Base-by-base conservation (phyloP, 2,113 vertebrate genomes). In the Hemichromis elongatus region DNA sequence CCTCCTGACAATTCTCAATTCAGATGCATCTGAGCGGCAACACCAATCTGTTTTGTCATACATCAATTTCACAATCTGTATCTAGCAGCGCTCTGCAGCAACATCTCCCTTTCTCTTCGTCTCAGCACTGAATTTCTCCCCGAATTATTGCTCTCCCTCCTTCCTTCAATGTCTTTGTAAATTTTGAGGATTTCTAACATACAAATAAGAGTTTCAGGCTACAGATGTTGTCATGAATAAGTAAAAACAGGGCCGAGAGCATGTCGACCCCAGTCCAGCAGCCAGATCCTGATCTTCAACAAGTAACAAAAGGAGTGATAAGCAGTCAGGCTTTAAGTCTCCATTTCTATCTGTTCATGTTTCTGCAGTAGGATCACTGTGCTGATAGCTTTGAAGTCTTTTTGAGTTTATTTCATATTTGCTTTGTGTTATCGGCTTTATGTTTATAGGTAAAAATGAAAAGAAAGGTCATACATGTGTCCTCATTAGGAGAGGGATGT, bases 31-130 rank as follows among this genome's bases (percentile, higher is more conserved):
- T 91, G 75, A 57, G 73, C 90, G 40, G 82, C 90, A 90, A 57
- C 86, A 83, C 82, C 87, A 84, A 88, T 91, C 70, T 91, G 83
- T 85, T 88, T 37, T 84, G 78, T 87, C 90, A 92, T 86, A 83
- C 68, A 90, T 92, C 92, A 90, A 55, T 91, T 90, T 87, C 89
- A 91, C 81, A 91, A 42, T 89, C 85, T 86, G 56, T 40, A 82
- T 82, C 75, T 66, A 10, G 7, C 33, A 45, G 53, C 80, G 6
- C 73, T 88, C 79, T 75, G 50, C 77, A 56, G 54, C 59, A 81
- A 35, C 78, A 24, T 40, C 63, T 80, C 13, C 21, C 30, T 55
- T 28, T 73, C 18, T 63, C 73, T 54, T 24, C 10, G 55, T 42
- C 56, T 81, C 45, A 78, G 35, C 33, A 56, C 2, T 52, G 45